A percentile compares a stretch with the other conserved stretches of the same genome.
phyloP scores from a whole-genome alignment of 2,797 vertebrate genomes.

The Pseudocheirus occidentalis region DNA sequence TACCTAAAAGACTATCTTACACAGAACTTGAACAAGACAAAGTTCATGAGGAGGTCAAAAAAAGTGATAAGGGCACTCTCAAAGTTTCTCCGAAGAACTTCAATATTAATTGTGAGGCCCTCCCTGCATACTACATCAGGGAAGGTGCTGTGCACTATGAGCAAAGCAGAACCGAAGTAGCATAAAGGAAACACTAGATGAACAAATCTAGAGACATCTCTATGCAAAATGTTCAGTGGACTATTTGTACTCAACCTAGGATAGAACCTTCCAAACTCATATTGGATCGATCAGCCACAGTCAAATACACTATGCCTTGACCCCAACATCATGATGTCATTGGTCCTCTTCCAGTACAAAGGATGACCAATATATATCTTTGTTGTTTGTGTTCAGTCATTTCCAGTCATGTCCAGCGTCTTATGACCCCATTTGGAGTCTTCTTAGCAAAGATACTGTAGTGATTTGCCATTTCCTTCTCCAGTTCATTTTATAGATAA shows the following conservation, averaged over 20 bases:
- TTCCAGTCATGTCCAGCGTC: background rate
- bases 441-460: background rate
- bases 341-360: background rate
- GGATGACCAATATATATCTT: background rate
- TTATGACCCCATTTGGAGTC: background rate
- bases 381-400: background rate
- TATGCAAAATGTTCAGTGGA: background rate
- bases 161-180: background rate
- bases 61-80: background rate
- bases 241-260: background rate
- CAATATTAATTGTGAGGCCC: background rate
- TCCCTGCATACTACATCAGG: background rate
- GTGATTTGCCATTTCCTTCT: background rate
- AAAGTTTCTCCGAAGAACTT: background rate
- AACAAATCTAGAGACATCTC: background rate
- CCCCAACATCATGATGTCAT: no score
- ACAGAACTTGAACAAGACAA: background rate
- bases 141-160: background rate
- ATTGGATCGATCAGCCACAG: background rate
- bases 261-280: background rate
- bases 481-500: background rate
- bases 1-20: background rate
- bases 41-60: background rate
- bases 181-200: background rate
- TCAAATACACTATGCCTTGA: background rate